Base-by-base conservation (phyloP, 1,140 invertebrate genomes). In the Temnothorax nylanderi region DNA sequence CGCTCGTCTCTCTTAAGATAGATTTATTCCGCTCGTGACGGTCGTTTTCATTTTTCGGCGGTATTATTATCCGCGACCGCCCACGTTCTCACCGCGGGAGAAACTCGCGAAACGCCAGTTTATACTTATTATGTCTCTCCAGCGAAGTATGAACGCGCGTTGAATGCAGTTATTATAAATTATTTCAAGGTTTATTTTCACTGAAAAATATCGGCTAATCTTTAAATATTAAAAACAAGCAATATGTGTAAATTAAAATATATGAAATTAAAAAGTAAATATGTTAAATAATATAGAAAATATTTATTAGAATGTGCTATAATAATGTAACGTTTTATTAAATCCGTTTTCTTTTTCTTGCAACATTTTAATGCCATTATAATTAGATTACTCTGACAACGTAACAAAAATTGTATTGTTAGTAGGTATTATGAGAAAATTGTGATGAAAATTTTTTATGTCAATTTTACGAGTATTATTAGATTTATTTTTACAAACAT, bases 61-160 rank as follows among this genome's bases (percentile, higher is more conserved):
- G 69, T 85, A 62, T 84, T 87, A 87, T 87, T 85, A 87, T 56
- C 54, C 37, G 26, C 51, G 72, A 65, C 49, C 86, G 56, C 80
- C 67, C 69, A 67, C 81, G 62, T 64, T 41, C 26, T 26, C 62
- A 56, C n/a, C 60, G 49, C 34, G 58, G 41, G 82, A 75, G 81
- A 85, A 54, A 87, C n/a, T 85, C 58, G 54, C 51, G 37, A 58
- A 47, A 47, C 37, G 69, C 26, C 78, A n/a, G 37, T n/a, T 32
- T 47, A 41, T 18, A 58, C 65, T 72, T 26, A 54, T 72, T 71
- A 65, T 34, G 21, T 26, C 26, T 21, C 58, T 49, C 41, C n/a
- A 7, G 26, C 16, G 21, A 82, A 72, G 74, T 34, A 47, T 58
- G 56, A 74, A 60, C 11, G 69, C 41, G 69, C 26, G 26, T 26